Evolutionary conservation across 2,113 vertebrate species (phyloP), one percentile per base, ranked within the genome.

Genomic region (Cyanoderma ruficeps): DNA sequence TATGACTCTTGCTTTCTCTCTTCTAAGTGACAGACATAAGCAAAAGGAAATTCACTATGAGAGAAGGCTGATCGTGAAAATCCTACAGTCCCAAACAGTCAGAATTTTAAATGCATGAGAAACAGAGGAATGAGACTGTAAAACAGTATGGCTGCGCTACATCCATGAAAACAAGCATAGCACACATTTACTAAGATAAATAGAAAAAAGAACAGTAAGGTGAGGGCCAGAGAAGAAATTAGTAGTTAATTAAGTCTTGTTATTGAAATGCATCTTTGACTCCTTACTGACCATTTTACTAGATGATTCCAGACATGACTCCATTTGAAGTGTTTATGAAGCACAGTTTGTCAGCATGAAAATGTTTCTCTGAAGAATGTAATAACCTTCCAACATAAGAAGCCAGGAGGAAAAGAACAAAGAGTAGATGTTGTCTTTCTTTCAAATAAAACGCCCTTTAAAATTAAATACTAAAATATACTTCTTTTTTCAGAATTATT

Each of bases 271-370:
- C 37, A 74, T 53, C 76, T 52, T 50, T 57, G 57, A 80, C 80
- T 89, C 60, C 83, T 84, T 57, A 74, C 47, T 79, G 76, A 90
- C 91, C 44, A 77, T 80, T 77, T 78, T 33, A 70, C 44, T 42
- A 64, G 63, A 63, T 76, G 27, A 80, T 41, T 87, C 59, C 46
- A 89, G 76, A 94, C 46, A 71, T 71, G 50, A 44, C 52, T 95
- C 61, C 47, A 86, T 63, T 74, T 81, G 80, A 90, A 93, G 65
- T 83, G 74, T 59, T 90, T 85, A 79, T 87, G 67, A 96, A 67
- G 50, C 35, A 84, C 49, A 69, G 37, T 55, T 84, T 80, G 50
- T 60, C 35, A 72, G 79, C 50, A 65, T 22, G 77, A 76, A 82
- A 90, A 95, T 81, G 39, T 70, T 87, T 69, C 14, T 46, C 71